phyloP scores from a whole-genome alignment of 1,140 invertebrate species.

The Pseudomyrmex cubaensis region DNA sequence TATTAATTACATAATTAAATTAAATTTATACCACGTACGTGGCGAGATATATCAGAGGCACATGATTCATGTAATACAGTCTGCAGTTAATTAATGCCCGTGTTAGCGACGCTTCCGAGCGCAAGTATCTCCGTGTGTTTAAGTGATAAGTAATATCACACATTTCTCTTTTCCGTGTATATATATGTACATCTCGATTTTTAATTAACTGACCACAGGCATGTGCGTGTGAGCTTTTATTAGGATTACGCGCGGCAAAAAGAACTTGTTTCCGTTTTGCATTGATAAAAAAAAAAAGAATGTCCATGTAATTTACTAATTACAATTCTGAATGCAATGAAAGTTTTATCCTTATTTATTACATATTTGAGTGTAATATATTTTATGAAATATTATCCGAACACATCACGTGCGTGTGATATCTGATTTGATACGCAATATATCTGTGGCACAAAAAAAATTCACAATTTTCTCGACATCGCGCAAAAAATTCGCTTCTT shows the following conservation, averaged over 20 bases:
- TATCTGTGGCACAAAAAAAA: too few species aligned
- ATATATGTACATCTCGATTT: slow-evolving; percentile 8
- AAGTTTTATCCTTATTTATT: too few species aligned
- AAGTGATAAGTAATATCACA: slow-evolving; percentile 36
- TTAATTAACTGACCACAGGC: slow-evolving; percentile 46
- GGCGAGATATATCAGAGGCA: slow-evolving; percentile 36
- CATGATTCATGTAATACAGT: slow-evolving; percentile 53
- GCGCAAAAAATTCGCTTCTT: background rate
- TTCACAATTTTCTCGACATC: too few species aligned
- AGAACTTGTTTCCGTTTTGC: background rate
- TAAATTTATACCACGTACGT: slow-evolving; percentile 45
- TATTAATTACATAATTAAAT: slow-evolving; percentile 62
- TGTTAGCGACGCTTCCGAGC: slow-evolving; percentile 32
- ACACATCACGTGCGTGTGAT: too few species aligned
- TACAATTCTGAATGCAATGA: background rate
- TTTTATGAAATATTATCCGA: too few species aligned
- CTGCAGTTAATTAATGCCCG: slow-evolving; percentile 49
- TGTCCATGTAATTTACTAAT: slow-evolving; percentile 31
- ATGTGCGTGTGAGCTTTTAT: slow-evolving; percentile 1
- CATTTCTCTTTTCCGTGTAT: background rate
- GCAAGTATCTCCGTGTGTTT: slow-evolving; percentile 28
- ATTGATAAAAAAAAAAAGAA: background rate
- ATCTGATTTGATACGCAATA: too few species aligned
- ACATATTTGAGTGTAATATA: too few species aligned
- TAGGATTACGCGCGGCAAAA: slow-evolving; percentile 13